Evolutionary conservation across 2,797 vertebrate genomes (phyloP).

Genomic region (Catamblyrhynchus diadema): DNA sequence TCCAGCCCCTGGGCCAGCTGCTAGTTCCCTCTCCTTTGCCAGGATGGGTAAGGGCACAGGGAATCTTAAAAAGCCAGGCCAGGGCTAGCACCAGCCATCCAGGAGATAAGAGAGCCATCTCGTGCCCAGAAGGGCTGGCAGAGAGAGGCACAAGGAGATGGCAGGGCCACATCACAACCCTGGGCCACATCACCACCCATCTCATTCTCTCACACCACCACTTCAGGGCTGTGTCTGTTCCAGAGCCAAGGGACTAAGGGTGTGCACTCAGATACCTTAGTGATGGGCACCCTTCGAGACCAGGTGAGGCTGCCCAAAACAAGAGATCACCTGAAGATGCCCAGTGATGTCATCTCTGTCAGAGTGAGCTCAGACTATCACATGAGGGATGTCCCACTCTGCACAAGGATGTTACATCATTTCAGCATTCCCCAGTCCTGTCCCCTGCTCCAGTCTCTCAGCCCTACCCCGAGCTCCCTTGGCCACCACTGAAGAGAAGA

Average conservation of each 20-base stretch:
- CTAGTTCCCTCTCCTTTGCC: neutral
- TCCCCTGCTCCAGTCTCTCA: neutral
- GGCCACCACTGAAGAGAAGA: neutral
- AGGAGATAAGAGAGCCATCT: neutral
- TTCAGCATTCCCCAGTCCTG: neutral
- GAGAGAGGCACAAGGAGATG: neutral
- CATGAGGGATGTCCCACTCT: neutral
- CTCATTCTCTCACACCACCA: rapidly evolving
- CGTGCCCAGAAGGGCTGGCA: neutral
- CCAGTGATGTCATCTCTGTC: neutral
- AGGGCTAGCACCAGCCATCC: neutral
- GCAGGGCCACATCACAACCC: neutral
- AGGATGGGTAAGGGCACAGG: neutral
- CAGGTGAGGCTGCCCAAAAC: neutral
- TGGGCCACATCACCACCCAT: neutral
- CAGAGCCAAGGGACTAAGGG: rapidly evolving
- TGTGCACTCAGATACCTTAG: rapidly evolving
- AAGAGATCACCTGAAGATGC: neutral
- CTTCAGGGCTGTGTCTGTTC: neutral
- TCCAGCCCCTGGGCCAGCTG: neutral
- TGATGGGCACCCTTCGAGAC: neutral
- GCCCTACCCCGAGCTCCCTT: neutral
- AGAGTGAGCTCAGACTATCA: neutral
- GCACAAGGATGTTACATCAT: neutral
- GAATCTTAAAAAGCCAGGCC: neutral